Percentiles rank a stretch among this genome's conserved stretches.
These are phyloP conservation scores for Terrapene triunguis DNA, from an alignment of 2,113 vertebrate genomes.

Conservation along the genomic window DNA sequence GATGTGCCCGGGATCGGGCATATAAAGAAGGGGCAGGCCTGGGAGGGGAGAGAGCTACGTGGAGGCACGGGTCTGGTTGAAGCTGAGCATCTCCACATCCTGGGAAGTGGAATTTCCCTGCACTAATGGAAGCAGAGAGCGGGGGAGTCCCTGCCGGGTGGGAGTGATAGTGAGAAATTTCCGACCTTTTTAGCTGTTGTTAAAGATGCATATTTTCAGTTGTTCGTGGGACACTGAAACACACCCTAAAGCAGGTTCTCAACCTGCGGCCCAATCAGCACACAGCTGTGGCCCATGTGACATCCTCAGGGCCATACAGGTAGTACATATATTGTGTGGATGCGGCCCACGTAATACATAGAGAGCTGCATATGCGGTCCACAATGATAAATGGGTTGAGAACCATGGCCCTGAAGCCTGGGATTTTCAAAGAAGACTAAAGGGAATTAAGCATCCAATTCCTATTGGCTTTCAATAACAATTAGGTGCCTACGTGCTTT, in stretches of 20 bases:
- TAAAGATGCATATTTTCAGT: neutral
- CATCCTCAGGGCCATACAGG: no score
- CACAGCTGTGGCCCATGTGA: no score
- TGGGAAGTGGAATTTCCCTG: neutral
- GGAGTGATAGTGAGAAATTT: neutral
- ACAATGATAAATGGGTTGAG: no score
- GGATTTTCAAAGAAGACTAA: neutral
- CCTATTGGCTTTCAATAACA: fast-evolving
- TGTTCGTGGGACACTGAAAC: neutral
- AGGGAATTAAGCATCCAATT: neutral
- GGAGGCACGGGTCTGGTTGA: neutral
- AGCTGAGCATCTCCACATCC: neutral
- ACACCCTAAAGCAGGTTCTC: neutral
- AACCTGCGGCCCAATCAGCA: no score
- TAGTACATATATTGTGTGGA: no score
- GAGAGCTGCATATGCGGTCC: no score
- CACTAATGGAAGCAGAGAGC: neutral
- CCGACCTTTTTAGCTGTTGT: neutral
- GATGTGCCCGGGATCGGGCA: neutral
- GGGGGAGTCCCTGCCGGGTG: neutral
- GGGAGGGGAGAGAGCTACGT: fast-evolving
- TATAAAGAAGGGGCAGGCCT: neutral
- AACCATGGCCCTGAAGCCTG: neutral
- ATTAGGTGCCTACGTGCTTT: neutral
- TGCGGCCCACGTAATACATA: no score